Evolutionary conservation across 2,113 vertebrate genomes (phyloP).

Genomic region (Macquaria ambigua): DNA sequence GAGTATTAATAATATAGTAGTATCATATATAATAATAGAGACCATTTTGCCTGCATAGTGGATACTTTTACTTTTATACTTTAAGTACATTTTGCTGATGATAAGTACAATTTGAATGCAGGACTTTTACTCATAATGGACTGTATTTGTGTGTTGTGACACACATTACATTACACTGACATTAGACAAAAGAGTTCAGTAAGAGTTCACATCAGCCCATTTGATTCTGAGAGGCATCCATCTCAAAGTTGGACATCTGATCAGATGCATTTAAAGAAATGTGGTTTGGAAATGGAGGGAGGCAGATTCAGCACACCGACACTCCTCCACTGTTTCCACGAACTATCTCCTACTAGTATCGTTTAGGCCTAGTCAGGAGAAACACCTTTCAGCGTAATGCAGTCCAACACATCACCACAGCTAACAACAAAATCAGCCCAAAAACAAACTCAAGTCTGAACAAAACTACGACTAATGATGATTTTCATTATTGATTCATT

Average conservation of each 20-base stretch:
- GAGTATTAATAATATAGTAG: background rate
- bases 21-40: background rate
- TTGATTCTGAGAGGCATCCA: background rate
- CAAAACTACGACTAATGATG: background rate
- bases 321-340: conserved; percentile 6
- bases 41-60: background rate
- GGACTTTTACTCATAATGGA: background rate
- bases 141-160: background rate
- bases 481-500: background rate
- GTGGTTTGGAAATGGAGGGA: conserved; percentile 39
- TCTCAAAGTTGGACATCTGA: background rate
- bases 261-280: background rate
- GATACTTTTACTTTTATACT: background rate
- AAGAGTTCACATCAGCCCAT: background rate
- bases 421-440: background rate
- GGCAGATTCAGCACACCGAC: background rate
- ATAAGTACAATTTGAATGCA: too few species aligned
- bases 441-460: background rate
- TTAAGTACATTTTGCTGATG: background rate
- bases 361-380: too few species aligned
- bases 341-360: conserved; percentile 33
- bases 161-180: too few species aligned
- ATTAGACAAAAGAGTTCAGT: background rate
- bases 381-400: background rate
- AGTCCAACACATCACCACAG: background rate